Base-by-base conservation (phyloP, 2,888 invertebrate species). In the Diadegma fenestrale region DNA sequence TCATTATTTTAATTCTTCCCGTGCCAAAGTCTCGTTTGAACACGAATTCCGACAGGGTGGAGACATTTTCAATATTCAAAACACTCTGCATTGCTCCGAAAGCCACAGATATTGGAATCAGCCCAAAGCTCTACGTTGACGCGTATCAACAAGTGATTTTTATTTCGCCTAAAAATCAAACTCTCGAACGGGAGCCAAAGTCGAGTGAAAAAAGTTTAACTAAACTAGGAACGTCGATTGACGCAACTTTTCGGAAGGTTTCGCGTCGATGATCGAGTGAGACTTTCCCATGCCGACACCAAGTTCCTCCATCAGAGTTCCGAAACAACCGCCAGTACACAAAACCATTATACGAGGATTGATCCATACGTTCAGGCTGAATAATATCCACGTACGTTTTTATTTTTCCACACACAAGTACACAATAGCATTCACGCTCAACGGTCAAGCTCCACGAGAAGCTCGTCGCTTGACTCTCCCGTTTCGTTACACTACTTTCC, bases 381-480 rank as follows among this genome's bases (percentile, higher is more conserved):
- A 58, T 26, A 26, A 58, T 66, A 17, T 51, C 5, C 33, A 43
- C 10, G 43, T 43, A 45, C 61, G 26, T 73, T 58, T 41, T 22
- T 26, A 26, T 73, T 61, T 37, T 8, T 58, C 14, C 58, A 14
- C 26, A 54, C 54, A 37, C 37, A 37, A 37, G 37, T 37, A 30
- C 12, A 41, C 71, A 26, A 71, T 26, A 58, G 45, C 58, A 58
- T 69, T 78, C 66, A 66, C 68, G 37, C 71, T 77, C 68, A n/a
- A 80, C 77, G 83, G 73, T 83, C 73, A 86, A 80, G 77, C 73
- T 75, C 43, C 8, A 76, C 64, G 80, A 73, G 75, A 72, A 14
- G 26, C 58, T 58, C 58, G 45, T 73, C 72, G 80, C 80, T 80
- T 80, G 84, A 84, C 80, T 82, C 83, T 84, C n/a, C n/a, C 83